Percentiles rank a stretch among this genome's conserved stretches.
Evolutionary conservation across 1,140 invertebrate genomes (phyloP).

Genomic region (Nephila pilipes): DNA sequence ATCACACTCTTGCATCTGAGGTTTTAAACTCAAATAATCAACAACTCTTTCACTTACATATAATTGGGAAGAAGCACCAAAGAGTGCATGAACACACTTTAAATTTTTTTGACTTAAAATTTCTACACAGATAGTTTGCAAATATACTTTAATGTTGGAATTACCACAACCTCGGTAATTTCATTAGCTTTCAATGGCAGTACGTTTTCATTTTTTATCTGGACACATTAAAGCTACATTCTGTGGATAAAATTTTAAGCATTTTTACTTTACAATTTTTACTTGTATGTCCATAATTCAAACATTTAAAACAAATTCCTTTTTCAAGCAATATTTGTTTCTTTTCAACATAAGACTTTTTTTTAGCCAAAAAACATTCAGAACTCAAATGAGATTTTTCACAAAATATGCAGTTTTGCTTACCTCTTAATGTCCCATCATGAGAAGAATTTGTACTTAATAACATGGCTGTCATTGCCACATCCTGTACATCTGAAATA

Average conservation of each 20-base stretch:
- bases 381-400: not conserved
- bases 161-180: not conserved
- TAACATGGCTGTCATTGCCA: not conserved
- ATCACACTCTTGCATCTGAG: not conserved
- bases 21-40: not conserved
- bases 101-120: not conserved
- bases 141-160: not conserved
- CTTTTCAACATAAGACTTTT: not conserved
- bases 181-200: not conserved
- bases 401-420: not conserved
- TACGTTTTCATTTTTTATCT: not conserved
- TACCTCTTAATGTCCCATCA: not conserved
- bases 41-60: not conserved
- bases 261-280: not conserved
- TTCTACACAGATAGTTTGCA: not conserved
- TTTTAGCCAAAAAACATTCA: not conserved
- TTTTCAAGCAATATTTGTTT: too few relatives aligned
- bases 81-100: not conserved
- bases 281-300: not conserved
- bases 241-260: not conserved
- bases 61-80: not conserved
- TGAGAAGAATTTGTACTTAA: not conserved
- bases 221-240: not conserved
- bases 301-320: conserved; percentile 6
- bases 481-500: not conserved